These are phyloP conservation scores for Corythornis cristatus DNA, from an alignment of 2,113 vertebrate genomes.

Conservation along the genomic window DNA sequence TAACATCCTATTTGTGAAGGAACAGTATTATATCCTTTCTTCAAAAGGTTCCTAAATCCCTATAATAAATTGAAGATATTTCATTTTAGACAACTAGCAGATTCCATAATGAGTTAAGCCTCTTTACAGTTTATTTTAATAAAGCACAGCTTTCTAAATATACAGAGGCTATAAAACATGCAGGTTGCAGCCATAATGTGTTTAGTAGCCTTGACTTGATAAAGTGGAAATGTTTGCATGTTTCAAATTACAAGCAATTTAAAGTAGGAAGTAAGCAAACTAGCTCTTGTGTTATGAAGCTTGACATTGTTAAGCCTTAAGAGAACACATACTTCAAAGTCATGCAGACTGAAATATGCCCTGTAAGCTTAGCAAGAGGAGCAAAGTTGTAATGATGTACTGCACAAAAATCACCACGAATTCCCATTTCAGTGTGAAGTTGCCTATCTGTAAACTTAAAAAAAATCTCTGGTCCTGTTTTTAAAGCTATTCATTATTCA, in stretches of 20 bases:
- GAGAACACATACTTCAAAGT: conserved; percentile 78
- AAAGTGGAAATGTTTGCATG: conserved; percentile 84
- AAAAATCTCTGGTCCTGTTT: background rate
- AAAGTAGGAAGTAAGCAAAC: conserved; percentile 80
- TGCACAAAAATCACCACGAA: background rate
- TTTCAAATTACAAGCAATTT: conserved; percentile 85
- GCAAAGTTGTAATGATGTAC: background rate
- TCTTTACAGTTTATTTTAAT: conserved; percentile 84
- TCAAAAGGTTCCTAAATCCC: conserved; percentile 19
- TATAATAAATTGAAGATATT: conserved; percentile 76
- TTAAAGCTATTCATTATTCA: background rate
- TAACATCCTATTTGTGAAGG: background rate
- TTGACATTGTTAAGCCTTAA: conserved; percentile 81
- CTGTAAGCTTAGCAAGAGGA: conserved; percentile 25
- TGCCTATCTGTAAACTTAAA: background rate
- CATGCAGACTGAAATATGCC: conserved; percentile 70
- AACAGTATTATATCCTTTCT: background rate
- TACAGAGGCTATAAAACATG: conserved; percentile 79
- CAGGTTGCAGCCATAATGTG: conserved; percentile 81
- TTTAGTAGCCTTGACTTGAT: conserved; percentile 81
- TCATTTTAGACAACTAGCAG: conserved; percentile 72
- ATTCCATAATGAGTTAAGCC: conserved; percentile 79
- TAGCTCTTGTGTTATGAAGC: conserved; percentile 81
- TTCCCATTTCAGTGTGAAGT: background rate
- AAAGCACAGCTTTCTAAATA: conserved; percentile 77